Base-by-base conservation (phyloP, 2,113 vertebrate species). In the Lasiurus cinereus region DNA sequence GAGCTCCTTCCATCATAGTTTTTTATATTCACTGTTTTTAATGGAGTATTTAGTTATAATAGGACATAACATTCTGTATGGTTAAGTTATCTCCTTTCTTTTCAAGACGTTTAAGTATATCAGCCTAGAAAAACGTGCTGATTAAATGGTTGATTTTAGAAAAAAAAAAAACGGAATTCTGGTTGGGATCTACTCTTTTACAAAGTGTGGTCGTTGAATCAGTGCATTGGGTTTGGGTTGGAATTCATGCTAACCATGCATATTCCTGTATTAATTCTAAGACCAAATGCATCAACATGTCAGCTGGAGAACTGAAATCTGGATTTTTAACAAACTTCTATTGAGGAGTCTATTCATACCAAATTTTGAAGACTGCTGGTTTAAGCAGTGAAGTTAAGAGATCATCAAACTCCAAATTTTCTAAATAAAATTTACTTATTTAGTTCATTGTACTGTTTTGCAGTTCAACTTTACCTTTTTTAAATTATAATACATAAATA, bases 1-100 rank as follows among this genome's bases (percentile, higher is more conserved):
- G 96, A 90, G 92, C 88, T 97, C 64, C 83, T 97, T 97, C 96
- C 70, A 90, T 62, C 43, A 48, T 91, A 56, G 46, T 72, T 93
- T 97, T 97, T 96, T 94, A 56, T 82, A 89, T 92, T 93, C 36
- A 72, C 52, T 91, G 64, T 76, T 50, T 95, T 24, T 90, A 96
- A 95, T 29, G 3, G 96, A 89, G 21, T 10, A 48, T 69, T 95
- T 67, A 94, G 93, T 95, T 94, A 22, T 70, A 92, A 94, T 92
- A 95, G 94, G n/a, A 90, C 78, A 84, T 21, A 8, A 72, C 90
- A 86, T 89, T 90, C 91, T 86, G 24, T 77, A 83, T 82, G 62
- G 92, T 88, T 90, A 87, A 83, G 77, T 80, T 87, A 62, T 74
- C 88, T 94, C 22, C 90, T 62, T 90, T 76, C 82, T 73, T 93